A percentile compares a stretch with the other conserved stretches of the same genome.
Evolutionary conservation across 1,140 invertebrate species (phyloP).

Genomic region (Drosophila takahashii): DNA sequence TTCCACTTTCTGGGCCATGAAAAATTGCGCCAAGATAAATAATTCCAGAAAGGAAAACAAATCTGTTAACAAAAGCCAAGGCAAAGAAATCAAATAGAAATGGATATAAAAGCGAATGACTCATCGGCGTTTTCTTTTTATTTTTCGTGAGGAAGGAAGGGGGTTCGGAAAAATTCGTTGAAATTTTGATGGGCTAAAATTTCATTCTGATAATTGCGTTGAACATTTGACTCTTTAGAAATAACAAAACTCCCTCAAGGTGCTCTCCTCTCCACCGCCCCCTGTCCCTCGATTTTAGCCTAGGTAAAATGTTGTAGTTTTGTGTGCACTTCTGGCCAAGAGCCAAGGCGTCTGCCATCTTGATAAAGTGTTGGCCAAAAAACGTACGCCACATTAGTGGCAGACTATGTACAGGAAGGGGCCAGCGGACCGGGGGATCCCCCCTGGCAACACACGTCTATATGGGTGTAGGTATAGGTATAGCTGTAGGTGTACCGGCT

Average conservation of each 20-base stretch:
- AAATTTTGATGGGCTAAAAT: conserved; percentile 29
- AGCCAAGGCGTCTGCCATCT: conserved; percentile 81
- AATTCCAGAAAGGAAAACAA: conserved; percentile 60
- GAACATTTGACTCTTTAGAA: conserved; percentile 48
- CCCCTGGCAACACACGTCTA: conserved; percentile 55
- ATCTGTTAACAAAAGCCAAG: conserved; percentile 48
- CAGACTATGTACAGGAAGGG: conserved; percentile 36
- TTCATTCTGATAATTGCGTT: conserved; percentile 49
- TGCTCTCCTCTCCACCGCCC: too few species aligned
- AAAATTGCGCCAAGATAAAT: conserved; percentile 61
- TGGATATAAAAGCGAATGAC: conserved; percentile 28
- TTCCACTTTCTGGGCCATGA: conserved; percentile 4
- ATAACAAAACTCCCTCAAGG: conserved; percentile 36
- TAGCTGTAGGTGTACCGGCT: neutral
- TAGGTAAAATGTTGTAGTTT: conserved; percentile 61
- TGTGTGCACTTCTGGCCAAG: conserved; percentile 73
- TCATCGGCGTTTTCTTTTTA: conserved; percentile 11
- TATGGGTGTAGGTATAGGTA: conserved; percentile 11
- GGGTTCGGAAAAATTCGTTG: neutral
- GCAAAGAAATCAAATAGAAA: conserved; percentile 26
- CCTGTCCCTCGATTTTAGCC: conserved; percentile 2
- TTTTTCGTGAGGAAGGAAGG: neutral
- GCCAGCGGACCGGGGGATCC: neutral
- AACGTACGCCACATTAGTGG: conserved; percentile 82
- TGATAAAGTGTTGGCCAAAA: conserved; percentile 82